Base-by-base conservation (phyloP, 2,113 vertebrate species). In the Gorsachius goisagi region DNA sequence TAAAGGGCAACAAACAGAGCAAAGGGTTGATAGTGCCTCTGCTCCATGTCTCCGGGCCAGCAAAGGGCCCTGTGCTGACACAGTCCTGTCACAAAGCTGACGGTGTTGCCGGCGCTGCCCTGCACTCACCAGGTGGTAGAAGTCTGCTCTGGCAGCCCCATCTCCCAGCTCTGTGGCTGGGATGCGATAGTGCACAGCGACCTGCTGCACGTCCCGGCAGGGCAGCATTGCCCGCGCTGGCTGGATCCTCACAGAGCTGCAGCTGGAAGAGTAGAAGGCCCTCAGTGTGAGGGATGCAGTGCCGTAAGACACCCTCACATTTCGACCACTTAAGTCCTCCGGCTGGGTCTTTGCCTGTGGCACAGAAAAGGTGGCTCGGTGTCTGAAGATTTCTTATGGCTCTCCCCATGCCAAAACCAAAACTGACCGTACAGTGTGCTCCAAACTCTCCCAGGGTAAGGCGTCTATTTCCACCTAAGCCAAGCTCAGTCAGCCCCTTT, bases 111-210 rank as follows among this genome's bases (percentile, higher is more conserved):
- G 1, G 45, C 0, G 0, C 47, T 68, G 71, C 30, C 22, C 52
- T 3, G 5, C 44, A 77, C 96, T 95, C 76, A 97, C 97, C 96
- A 97, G 73, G 68, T 97, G 63, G 59, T 95, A 96, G 85, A 97
- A 94, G 14, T 16, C 72, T 12, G 85, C 71, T 5, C 10, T 59
- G 56, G 41, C 58, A 68, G 85, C 50, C 12, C 52, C 2, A 0
- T 50, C 27, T 15, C 39, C 81, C 92, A 97, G 69, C 63, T 97
- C 95, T 3, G 67, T n/a, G 50, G 55, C 19, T 1, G 76, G 62
- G 5, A 97, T 8, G 35, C 1, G 78, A 39, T 97, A 97, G 41
- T 44, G 77, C 73, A 97, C 97, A 1, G 79, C 28, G 77, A 94
- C 67, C 35, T 64, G 81, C 68, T 95, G 96, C 71, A 39, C 3